Evolutionary conservation across 2,113 vertebrate species (phyloP).

Genomic region (Danionella cerebrum): DNA sequence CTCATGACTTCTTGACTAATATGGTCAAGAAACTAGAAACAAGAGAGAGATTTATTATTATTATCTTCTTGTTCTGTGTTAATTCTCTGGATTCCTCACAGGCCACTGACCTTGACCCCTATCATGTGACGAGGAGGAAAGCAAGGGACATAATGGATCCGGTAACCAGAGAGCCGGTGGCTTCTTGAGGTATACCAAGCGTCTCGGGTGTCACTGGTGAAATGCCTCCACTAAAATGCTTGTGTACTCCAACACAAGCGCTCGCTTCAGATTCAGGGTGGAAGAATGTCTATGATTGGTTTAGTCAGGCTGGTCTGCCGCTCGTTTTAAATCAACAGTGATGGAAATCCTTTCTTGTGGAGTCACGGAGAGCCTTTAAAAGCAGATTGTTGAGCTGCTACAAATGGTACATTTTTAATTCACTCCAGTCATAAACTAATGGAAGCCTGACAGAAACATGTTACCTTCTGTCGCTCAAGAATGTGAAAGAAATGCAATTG

Average conservation of each 20-base stretch:
- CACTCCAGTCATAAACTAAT: no score
- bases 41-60: not conserved
- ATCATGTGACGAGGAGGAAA: slow-evolving; percentile 33
- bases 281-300: no score
- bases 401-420: no score
- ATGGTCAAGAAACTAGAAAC: not conserved
- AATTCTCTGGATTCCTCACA: slow-evolving; percentile 24
- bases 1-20: no score
- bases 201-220: slow-evolving; percentile 30
- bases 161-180: slow-evolving; percentile 29
- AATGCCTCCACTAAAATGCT: slow-evolving; percentile 6
- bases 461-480: no score
- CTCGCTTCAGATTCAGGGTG: not conserved
- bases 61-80: not conserved
- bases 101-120: slow-evolving; percentile 35
- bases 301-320: not conserved
- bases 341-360: no score
- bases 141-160: slow-evolving; percentile 26
- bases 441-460: no score
- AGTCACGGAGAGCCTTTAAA: no score
- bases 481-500: no score
- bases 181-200: slow-evolving; percentile 20
- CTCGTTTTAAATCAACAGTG: no score
- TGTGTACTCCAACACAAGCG: no score
- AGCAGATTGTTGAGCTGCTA: no score